These are phyloP conservation scores for Halyomorpha halys DNA, from an alignment of 1,140 invertebrate genomes.

Conservation along the genomic window DNA sequence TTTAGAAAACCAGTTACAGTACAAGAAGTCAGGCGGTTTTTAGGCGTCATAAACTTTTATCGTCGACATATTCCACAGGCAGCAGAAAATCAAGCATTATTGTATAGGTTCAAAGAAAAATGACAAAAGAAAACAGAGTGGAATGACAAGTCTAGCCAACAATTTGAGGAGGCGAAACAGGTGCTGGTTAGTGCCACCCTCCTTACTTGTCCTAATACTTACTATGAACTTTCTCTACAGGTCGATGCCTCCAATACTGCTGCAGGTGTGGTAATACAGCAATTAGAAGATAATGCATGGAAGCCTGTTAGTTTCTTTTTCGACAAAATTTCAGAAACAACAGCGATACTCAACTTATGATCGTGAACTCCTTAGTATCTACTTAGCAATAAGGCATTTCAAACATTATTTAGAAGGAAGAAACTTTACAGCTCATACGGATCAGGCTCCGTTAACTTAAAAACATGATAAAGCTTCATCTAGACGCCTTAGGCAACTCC, in stretches of 20 bases:
- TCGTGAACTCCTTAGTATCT: too few species aligned
- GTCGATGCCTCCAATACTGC: constrained; percentile 19
- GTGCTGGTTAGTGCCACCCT: neutral
- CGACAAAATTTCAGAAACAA: constrained; percentile 23
- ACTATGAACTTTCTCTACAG: constrained; percentile 7
- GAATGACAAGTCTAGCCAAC: neutral
- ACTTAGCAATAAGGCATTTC: too few species aligned
- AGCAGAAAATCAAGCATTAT: neutral
- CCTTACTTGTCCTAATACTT: neutral
- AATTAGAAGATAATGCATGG: neutral
- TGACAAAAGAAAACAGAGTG: neutral
- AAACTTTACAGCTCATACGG: too few species aligned
- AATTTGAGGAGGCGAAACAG: neutral
- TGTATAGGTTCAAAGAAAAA: neutral
- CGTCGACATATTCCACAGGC: neutral
- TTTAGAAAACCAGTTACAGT: constrained; percentile 10
- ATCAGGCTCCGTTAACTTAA: neutral
- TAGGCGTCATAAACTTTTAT: constrained; percentile 21
- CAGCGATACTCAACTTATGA: constrained; percentile 20
- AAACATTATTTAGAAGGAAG: too few species aligned
- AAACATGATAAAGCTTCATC: constrained; percentile 26
- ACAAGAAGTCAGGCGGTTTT: constrained; percentile 8
- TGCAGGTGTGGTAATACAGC: constrained; percentile 17
- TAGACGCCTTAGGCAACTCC: constrained; percentile 29
- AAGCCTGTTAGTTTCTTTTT: constrained; percentile 29